Percentiles rank a stretch among this genome's conserved stretches.
Conservation (phyloP, 2,888 invertebrate genomes). For the Oxyscelio sp. region DNA sequence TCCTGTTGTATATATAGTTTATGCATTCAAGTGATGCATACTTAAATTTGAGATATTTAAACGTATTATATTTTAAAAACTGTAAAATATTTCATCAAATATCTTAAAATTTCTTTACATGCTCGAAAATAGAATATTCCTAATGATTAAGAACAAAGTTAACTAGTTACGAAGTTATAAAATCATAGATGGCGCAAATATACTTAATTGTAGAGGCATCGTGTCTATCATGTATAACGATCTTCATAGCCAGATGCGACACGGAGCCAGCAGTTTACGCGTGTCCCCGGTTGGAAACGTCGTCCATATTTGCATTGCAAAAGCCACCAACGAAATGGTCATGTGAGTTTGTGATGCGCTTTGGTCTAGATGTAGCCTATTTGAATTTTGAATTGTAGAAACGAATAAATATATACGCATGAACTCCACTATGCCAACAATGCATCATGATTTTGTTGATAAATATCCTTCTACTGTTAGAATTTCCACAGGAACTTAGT, state of each 20-base stretch:
- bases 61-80: neutral
- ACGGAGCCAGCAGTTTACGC: constrained; percentile 75
- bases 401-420: constrained; percentile 54
- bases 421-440: constrained; percentile 39
- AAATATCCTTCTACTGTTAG: no score
- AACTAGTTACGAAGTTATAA: constrained; percentile 39
- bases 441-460: constrained; percentile 41
- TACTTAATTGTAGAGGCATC: constrained; percentile 67
- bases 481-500: no score
- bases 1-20: no score
- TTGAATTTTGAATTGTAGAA: constrained; percentile 75
- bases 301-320: constrained; percentile 84
- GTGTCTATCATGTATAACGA: constrained; percentile 71
- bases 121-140: neutral
- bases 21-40: no score
- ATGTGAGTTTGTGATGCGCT: constrained; percentile 64
- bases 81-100: neutral
- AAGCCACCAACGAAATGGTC: constrained; percentile 76
- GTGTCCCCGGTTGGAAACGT: constrained; percentile 74
- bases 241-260: constrained; percentile 70
- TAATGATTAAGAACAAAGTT: constrained; percentile 2
- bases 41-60: no score
- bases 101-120: neutral
- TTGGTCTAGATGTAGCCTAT: constrained; percentile 60
- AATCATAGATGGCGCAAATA: constrained; percentile 59